Evolutionary conservation across 2,113 vertebrate species (phyloP).

Genomic region (Calyptommatus sinebrachiatus): DNA sequence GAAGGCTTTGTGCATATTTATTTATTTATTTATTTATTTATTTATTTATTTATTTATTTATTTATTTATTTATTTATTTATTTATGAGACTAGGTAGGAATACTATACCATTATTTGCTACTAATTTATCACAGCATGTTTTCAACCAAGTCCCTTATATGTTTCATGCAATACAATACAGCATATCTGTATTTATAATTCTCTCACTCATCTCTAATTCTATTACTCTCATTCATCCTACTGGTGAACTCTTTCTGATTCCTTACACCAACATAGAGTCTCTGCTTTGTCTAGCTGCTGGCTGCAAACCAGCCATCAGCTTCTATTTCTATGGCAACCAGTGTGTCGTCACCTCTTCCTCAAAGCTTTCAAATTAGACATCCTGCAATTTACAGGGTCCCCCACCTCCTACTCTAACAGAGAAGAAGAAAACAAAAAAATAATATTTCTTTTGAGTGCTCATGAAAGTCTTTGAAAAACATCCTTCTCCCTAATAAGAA

Average conservation of each 20-base stretch:
- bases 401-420: slow-evolving; percentile 44
- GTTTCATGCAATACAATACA: neutral
- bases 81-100: neutral
- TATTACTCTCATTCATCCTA: neutral
- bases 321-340: slow-evolving; percentile 70
- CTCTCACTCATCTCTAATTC: slow-evolving; percentile 1
- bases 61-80: neutral
- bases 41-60: too few species aligned
- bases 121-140: neutral
- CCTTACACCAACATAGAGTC: slow-evolving; percentile 56
- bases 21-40: too few species aligned
- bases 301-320: slow-evolving; percentile 64
- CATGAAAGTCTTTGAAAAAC: slow-evolving; percentile 61
- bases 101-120: neutral
- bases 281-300: slow-evolving; percentile 62
- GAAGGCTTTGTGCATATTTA: too few species aligned
- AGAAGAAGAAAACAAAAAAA: slow-evolving; percentile 4
- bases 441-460: slow-evolving; percentile 49
- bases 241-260: slow-evolving; percentile 49
- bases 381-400: slow-evolving; percentile 65
- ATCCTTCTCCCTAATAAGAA: slow-evolving; percentile 17
- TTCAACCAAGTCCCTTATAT: neutral
- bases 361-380: slow-evolving; percentile 72
- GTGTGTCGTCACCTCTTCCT: slow-evolving; percentile 71
- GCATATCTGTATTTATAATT: slow-evolving; percentile 15